These are phyloP conservation scores for Phengaris alcon DNA, from an alignment of 2,888 invertebrate species.

Conservation along the genomic window DNA sequence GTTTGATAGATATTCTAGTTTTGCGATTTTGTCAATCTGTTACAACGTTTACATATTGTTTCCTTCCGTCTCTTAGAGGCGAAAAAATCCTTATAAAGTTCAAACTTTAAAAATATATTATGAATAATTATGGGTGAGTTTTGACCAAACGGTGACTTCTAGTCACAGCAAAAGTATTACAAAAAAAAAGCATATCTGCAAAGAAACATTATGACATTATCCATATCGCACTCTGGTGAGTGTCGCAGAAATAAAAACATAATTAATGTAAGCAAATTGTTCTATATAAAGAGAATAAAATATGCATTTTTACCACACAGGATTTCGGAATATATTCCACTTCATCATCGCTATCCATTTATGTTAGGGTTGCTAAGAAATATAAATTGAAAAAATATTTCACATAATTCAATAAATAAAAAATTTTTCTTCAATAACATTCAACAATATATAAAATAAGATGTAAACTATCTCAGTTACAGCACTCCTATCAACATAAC, in stretches of 20 bases:
- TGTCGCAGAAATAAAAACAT: conserved; percentile 12
- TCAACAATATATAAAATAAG: background rate
- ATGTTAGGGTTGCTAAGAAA: conserved; percentile 1
- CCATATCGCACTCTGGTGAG: background rate
- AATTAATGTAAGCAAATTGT: conserved; percentile 6
- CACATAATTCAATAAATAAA: too few relatives aligned
- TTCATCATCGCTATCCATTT: conserved; percentile 26
- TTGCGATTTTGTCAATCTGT: too few relatives aligned
- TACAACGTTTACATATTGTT: too few relatives aligned
- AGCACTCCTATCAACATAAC: background rate
- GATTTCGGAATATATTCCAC: conserved; percentile 22
- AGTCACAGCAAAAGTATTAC: background rate
- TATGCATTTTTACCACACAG: conserved; percentile 22
- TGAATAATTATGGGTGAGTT: too few relatives aligned
- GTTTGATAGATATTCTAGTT: too few relatives aligned
- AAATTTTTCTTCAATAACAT: too few relatives aligned
- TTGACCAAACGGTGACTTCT: too few relatives aligned
- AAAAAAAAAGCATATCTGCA: conserved; percentile 9
- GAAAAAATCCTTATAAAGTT: too few relatives aligned
- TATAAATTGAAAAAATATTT: too few relatives aligned
- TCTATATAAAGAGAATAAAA: conserved; percentile 17
- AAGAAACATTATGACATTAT: conserved; percentile 5
- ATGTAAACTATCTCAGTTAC: background rate
- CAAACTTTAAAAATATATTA: too few relatives aligned
- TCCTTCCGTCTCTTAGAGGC: too few relatives aligned